Base-by-base conservation (phyloP, 2,888 invertebrate species). In the Chelonus formosanus region DNA sequence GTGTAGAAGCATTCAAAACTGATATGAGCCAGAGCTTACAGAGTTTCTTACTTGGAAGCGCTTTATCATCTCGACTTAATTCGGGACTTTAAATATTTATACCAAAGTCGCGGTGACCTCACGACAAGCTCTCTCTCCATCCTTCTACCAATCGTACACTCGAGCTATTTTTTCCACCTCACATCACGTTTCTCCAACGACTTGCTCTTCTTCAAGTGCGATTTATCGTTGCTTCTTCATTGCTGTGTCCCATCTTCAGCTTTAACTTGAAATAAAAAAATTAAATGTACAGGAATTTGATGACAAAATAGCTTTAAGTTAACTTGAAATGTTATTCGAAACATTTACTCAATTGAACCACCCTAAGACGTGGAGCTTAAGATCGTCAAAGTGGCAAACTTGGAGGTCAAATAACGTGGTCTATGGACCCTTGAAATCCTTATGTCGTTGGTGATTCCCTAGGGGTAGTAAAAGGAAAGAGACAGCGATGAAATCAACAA, bases 401-500 rank as follows among this genome's bases (percentile, higher is more conserved):
- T 36, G 10, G 35, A 55, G 36, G 55, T 34, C 6, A 47, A 55
- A 63, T 55, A 47, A 55, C 47, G 36, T 55, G 36, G 8, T 36
- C 50, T 36, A 36, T 57, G 70, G 68, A 62, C 76, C 74, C 72
- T 74, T 53, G 67, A 78, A 76, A 78, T 80, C 76, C 81, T 79
- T 78, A 76, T 75, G 76, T 78, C 79, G 77, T 78, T 80, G 73
- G 55, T 54, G 73, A 78, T 78, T 74, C 80, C 78, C 77, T 63
- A 72, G 76, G 20, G 78, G 82, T 57, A 59, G 67, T 40, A 40
- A 6, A 40, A 43, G 77, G 74, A 75, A 76, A 74, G 77, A 75
- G 80, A 78, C 78, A 76, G 80, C 78, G 80, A 82, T 81, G 81
- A 82, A 84, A 84, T 83, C 84, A 84, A 82, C 83, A 80, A 77